A percentile compares a stretch with the other conserved stretches of the same genome.
Conservation (phyloP, 2,888 invertebrate genomes). For the Isotomurus palustris region DNA sequence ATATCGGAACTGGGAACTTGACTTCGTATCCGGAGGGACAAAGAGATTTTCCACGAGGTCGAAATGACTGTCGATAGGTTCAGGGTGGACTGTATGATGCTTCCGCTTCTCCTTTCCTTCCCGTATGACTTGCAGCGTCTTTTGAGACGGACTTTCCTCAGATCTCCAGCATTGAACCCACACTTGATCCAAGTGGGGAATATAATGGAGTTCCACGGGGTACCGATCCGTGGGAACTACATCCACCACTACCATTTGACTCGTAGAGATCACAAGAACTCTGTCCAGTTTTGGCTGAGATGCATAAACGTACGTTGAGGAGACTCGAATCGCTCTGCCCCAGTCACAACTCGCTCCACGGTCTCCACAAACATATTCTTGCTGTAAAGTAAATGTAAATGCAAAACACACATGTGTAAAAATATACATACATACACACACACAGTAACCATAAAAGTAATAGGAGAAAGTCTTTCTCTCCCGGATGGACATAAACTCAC, state of each 20-base stretch:
- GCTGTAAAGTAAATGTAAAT: constrained; percentile 36
- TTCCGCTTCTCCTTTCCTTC: constrained; percentile 67
- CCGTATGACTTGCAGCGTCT: constrained; percentile 67
- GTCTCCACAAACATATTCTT: constrained; percentile 68
- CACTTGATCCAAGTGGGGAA: constrained; percentile 63
- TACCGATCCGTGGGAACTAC: constrained; percentile 67
- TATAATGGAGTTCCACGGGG: constrained; percentile 66
- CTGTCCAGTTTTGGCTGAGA: constrained; percentile 67
- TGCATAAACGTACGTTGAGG: constrained; percentile 66
- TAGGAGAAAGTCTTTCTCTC: no score
- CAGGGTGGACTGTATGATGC: constrained; percentile 66
- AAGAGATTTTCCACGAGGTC: constrained; percentile 64
- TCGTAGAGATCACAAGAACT: constrained; percentile 65
- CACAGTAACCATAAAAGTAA: constrained; percentile 15
- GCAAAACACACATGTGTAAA: not conserved
- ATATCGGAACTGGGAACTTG: constrained; percentile 61
- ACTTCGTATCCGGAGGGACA: constrained; percentile 57
- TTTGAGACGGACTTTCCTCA: constrained; percentile 58
- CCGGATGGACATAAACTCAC: no score
- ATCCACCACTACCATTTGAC: constrained; percentile 67
- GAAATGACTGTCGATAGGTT: constrained; percentile 64
- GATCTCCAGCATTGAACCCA: constrained; percentile 35
- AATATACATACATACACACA: constrained; percentile 6
- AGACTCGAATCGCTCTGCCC: constrained; percentile 68
- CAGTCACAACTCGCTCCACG: constrained; percentile 62